These are phyloP conservation scores for Leptinotarsa rubiginosa DNA, from an alignment of 2,888 invertebrate species.

Conservation along the genomic window DNA sequence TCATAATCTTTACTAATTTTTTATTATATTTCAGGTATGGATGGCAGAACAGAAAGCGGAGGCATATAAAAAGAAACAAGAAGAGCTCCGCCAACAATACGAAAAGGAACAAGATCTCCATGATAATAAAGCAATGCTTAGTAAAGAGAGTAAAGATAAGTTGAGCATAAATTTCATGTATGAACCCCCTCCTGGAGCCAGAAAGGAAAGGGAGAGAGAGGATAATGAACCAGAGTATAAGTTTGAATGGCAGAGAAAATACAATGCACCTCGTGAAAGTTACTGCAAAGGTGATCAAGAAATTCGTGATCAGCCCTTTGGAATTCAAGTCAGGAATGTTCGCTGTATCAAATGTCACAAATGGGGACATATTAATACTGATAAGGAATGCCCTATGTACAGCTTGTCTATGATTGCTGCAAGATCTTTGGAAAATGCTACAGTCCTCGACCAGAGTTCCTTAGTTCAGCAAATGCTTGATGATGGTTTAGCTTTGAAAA, in stretches of 20 bases:
- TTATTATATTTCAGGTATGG: constrained; percentile 77
- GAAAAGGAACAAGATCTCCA: constrained; percentile 99
- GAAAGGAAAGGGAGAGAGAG: constrained; percentile 90
- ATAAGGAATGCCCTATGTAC: constrained; percentile 96
- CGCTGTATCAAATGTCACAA: constrained; percentile 99
- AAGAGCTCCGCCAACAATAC: constrained; percentile 95
- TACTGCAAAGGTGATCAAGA: constrained; percentile 98
- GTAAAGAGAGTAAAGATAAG: constrained; percentile 98
- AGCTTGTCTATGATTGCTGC: constrained; percentile 86
- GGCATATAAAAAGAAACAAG: constrained; percentile 97
- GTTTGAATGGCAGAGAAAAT: constrained; percentile 99
- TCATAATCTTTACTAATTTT: too few species aligned
- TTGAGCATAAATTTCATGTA: constrained; percentile 99
- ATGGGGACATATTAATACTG: constrained; percentile 99
- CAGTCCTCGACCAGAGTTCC: constrained; percentile 77
- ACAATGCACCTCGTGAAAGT: constrained; percentile 98
- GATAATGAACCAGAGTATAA: constrained; percentile 97
- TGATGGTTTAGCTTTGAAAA: constrained; percentile 90
- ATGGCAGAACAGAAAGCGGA: constrained; percentile 99
- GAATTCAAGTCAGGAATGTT: constrained; percentile 96
- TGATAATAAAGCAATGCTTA: constrained; percentile 92
- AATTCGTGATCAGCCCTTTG: constrained; percentile 98
- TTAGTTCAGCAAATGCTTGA: constrained; percentile 92
- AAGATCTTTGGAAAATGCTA: constrained; percentile 74
- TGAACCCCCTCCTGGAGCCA: constrained; percentile 97